Conservation (phyloP, 2,113 vertebrate genomes). For the Sebastes fasciatus region DNA sequence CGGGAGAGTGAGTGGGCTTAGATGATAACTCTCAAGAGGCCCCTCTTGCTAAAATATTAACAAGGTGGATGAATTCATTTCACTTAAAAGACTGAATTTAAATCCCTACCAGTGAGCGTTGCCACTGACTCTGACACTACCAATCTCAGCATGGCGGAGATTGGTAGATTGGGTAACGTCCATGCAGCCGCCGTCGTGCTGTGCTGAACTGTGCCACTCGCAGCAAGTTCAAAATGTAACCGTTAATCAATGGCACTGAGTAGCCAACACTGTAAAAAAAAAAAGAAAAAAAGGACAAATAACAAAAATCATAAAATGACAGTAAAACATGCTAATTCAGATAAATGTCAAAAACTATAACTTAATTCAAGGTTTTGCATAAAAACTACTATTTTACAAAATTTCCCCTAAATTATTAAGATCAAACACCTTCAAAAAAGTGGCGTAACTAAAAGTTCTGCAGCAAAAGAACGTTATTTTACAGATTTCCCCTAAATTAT, state of each 20-base stretch:
- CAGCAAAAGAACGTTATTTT: no score
- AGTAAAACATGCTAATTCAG: no score
- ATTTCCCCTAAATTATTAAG: no score
- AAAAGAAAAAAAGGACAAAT: no score
- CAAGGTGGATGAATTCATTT: constrained; percentile 62
- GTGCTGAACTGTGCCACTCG: constrained; percentile 12
- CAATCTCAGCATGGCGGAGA: not conserved
- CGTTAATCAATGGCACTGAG: constrained; percentile 52
- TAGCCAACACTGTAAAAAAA: constrained; percentile 11
- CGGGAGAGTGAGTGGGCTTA: constrained; percentile 45
- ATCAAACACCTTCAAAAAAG: no score
- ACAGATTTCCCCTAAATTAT: no score
- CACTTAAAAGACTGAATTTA: constrained; percentile 48
- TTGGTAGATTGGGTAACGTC: constrained; percentile 12
- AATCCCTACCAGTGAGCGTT: constrained; percentile 41
- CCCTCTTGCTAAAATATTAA: constrained; percentile 67
- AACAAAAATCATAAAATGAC: no score
- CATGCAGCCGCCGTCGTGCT: not conserved
- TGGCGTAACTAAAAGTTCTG: no score
- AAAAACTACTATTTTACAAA: no score
- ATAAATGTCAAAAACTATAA: no score
- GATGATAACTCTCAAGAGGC: constrained; percentile 51
- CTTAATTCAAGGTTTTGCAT: no score
- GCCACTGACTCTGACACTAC: constrained; percentile 18
- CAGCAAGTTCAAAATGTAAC: constrained; percentile 49